A percentile compares a stretch with the other conserved stretches of the same genome.
Evolutionary conservation across 1,140 invertebrate species (phyloP).

Genomic region (Paraescarpia echinospica): DNA sequence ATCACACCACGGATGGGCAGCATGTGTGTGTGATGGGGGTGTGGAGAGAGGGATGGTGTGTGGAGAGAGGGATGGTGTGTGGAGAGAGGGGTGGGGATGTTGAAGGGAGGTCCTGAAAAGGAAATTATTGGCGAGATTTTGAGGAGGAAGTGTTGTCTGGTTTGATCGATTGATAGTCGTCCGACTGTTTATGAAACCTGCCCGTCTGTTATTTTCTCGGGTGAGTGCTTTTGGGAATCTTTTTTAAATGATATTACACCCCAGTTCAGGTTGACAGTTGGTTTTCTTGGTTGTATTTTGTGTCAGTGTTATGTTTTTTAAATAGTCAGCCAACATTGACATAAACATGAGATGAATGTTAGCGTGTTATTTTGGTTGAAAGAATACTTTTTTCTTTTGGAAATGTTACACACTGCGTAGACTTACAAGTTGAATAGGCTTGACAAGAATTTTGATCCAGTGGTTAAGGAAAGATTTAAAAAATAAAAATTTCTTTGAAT

Average conservation of each 20-base stretch:
- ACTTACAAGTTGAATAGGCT: no score
- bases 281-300: background rate
- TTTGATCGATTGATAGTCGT: background rate
- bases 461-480: no score
- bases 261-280: background rate
- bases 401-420: no score
- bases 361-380: no score
- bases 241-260: background rate
- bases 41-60: background rate
- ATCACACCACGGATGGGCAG: background rate
- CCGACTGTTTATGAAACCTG: background rate
- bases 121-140: background rate
- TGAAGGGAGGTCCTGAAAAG: background rate
- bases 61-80: background rate
- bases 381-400: no score
- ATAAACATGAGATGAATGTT: no score
- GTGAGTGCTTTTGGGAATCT: background rate
- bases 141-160: background rate
- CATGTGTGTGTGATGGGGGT: background rate
- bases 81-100: background rate
- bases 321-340: no score
- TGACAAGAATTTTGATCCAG: no score
- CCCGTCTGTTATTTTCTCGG: background rate
- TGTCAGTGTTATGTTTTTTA: no score
- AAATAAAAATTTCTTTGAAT: no score